These are phyloP conservation scores for Thecocarcelia acutangulata DNA, from an alignment of 2,888 invertebrate genomes.

Conservation along the genomic window DNA sequence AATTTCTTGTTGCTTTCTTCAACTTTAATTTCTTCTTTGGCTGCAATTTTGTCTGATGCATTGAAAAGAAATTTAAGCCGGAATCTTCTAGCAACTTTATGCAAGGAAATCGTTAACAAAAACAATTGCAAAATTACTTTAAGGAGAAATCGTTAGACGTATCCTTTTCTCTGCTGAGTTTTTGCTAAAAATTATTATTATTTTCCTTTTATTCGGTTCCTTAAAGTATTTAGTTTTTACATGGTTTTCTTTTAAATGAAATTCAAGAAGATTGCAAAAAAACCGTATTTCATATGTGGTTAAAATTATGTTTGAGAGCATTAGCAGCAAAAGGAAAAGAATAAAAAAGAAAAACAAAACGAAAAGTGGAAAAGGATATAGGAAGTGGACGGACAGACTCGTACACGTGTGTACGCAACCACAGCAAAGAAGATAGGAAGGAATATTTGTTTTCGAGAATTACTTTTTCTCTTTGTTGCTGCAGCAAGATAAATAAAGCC, in stretches of 20 bases:
- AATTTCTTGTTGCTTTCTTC: conserved; percentile 42
- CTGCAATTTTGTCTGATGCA: conserved; percentile 45
- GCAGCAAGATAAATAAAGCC: conserved; percentile 1
- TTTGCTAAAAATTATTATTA: conserved; percentile 27
- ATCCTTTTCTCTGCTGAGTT: conserved; percentile 5
- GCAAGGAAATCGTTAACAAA: conserved; percentile 64
- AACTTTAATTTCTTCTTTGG: neutral
- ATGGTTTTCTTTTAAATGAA: conserved; percentile 14
- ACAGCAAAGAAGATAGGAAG: conserved; percentile 8
- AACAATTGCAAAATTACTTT: conserved; percentile 27
- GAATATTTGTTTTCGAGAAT: neutral
- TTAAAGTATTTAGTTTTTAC: conserved; percentile 24
- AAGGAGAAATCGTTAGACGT: conserved; percentile 1
- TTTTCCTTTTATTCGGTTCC: conserved; percentile 3
- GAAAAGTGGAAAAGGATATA: conserved; percentile 27
- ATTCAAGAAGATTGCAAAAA: conserved; percentile 27
- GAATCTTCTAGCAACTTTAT: conserved; percentile 56
- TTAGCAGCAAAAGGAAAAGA: conserved; percentile 1
- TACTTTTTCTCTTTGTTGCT: neutral
- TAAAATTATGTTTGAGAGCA: conserved; percentile 41
- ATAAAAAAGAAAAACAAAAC: neutral
- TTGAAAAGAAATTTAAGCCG: conserved; percentile 65
- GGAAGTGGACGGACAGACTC: conserved; percentile 16
- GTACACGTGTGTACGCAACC: conserved; percentile 15
- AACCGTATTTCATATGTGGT: conserved; percentile 40